Base-by-base conservation (phyloP, 1,140 invertebrate genomes). In the Pantala flavescens region DNA sequence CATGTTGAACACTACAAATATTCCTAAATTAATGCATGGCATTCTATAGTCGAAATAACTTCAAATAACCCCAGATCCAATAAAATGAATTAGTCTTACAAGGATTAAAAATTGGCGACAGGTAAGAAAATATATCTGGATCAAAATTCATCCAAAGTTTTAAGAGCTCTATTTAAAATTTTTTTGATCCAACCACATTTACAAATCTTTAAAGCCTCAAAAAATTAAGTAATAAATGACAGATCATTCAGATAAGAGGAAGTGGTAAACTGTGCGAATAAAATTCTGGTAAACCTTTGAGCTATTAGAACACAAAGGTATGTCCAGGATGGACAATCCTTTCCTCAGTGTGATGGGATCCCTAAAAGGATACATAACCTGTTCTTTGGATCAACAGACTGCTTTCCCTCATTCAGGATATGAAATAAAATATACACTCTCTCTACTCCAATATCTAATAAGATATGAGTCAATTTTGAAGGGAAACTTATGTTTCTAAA, bases 81-180 rank as follows among this genome's bases (percentile, higher is more conserved):
- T 12, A 63, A 63, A 63, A 63, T 21, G n/a, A 63, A 63, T 19
- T 7, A 63, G 49, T 63, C 49, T 16, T 63, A 14, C 12, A 63
- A 63, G 49, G 12, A 7, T 63, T 63, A 63, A 63, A 63, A 63
- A 63, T 63, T 63, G 49, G 49, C 49, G 12, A 63, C n/a, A 63
- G 49, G 49, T 63, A 63, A 63, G 49, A 63, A 63, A 63, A 63
- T 63, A 63, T 63, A 63, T 63, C 49, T 63, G 49, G 49, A 63
- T 63, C 49, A 63, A 63, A 63, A 63, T 63, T 63, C 49, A 63
- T 63, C 49, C 49, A 63, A 63, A 63, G 49, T 12, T 63, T 63
- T 3, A 63, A 63, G 49, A 12, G n/a, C 49, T 63, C 49, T 63
- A 63, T 19, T n/a, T 63, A 63, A 63, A 16, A 12, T 36, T 63